Percentiles rank a stretch among this genome's conserved stretches.
Evolutionary conservation across 2,888 invertebrate species (phyloP).

Genomic region (Patella caerulea): DNA sequence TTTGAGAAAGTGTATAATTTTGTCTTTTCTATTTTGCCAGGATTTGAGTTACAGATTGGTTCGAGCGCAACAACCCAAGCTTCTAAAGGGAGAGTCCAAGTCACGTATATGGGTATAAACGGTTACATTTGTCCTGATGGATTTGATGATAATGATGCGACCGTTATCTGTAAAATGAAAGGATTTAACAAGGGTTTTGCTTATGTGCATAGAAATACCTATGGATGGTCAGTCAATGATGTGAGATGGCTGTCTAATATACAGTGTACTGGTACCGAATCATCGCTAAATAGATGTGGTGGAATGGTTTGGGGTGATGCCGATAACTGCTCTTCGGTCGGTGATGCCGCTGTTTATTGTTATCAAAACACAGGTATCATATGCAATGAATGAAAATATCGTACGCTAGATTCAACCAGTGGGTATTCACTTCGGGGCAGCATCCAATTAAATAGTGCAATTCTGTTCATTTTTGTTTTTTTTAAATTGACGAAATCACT

Average conservation of each 20-base stretch:
- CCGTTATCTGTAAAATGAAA: conserved; percentile 52
- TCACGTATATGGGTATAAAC: conserved; percentile 50
- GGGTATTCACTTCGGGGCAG: no score
- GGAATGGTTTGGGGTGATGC: conserved; percentile 53
- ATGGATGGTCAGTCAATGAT: not conserved
- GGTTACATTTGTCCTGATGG: conserved; percentile 53
- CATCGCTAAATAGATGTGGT: conserved; percentile 38
- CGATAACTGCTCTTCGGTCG: conserved; percentile 40
- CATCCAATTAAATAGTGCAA: no score
- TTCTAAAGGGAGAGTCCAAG: conserved; percentile 42
- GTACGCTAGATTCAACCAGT: no score
- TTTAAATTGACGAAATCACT: no score
- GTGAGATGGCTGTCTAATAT: conserved; percentile 25
- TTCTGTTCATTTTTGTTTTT: no score
- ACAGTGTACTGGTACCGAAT: conserved; percentile 21
- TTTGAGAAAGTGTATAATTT: no score
- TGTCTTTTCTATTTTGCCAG: not conserved
- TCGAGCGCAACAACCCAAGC: not conserved
- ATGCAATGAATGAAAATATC: not conserved
- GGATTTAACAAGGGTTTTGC: conserved; percentile 52
- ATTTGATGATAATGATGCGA: conserved; percentile 55
- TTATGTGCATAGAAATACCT: conserved; percentile 25
- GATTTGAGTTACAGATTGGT: not conserved
- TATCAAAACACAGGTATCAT: conserved; percentile 45
- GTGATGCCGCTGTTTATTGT: conserved; percentile 54